Conservation (phyloP, 2,797 vertebrate genomes). For the Alca torda region DNA sequence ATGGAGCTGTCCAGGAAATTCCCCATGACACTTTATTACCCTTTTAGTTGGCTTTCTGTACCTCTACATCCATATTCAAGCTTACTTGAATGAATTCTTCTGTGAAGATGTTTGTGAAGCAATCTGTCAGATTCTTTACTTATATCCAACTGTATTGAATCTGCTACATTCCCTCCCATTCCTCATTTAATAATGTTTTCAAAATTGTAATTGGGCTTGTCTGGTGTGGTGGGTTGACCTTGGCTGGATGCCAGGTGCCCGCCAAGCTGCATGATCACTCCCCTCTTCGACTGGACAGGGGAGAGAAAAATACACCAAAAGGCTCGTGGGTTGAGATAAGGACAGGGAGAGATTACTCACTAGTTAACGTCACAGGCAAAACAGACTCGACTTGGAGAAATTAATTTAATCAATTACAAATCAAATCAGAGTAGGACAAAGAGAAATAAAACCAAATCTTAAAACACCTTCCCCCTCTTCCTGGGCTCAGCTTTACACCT, state of each 20-base stretch:
- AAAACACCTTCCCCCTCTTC: not conserved
- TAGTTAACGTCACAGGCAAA: not conserved
- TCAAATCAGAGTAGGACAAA: not conserved
- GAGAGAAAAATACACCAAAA: not conserved
- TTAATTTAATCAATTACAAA: not conserved
- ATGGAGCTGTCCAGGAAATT: not conserved
- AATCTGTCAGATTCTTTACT: not conserved
- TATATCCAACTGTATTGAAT: not conserved
- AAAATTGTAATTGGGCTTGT: not conserved
- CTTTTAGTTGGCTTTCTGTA: not conserved
- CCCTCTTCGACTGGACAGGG: not conserved
- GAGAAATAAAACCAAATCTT: not conserved
- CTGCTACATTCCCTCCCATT: not conserved
- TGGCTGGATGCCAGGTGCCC: not conserved
- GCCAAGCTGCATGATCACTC: not conserved
- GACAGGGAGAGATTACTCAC: not conserved
- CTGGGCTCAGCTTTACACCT: not conserved
- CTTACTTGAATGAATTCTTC: not conserved
- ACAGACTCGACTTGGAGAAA: not conserved
- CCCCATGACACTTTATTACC: fast-evolving
- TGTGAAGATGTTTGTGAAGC: not conserved
- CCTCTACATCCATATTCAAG: not conserved
- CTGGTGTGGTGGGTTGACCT: not conserved
- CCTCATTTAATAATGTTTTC: not conserved
- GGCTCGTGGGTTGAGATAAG: not conserved